Evolutionary conservation across 2,113 vertebrate species (phyloP), one percentile per base, ranked within the genome.

Genomic region (Sterna hirundo): DNA sequence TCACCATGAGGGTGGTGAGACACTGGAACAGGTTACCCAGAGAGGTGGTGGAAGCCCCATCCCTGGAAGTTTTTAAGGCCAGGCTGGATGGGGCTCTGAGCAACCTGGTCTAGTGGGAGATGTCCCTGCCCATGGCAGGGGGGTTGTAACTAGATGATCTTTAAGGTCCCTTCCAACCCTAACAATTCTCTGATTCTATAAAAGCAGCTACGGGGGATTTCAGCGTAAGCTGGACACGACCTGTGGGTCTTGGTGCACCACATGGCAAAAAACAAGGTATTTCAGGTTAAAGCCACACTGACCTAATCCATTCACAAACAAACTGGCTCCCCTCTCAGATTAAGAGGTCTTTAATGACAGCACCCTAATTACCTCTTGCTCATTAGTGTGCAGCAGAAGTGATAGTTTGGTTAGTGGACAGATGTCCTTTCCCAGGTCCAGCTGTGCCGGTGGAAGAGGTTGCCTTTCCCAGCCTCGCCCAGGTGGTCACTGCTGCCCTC

Each of bases 181-280:
- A 46, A 46, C 44, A 19, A 46, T 46, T 46, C 44, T 46, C 19
- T 46, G 18, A 19, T 46, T 19, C 44, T 46, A 46, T 46, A 46
- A 58, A 65, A 90, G 55, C 54, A 88, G 22, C 29, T 65, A 9
- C 0, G 1, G 38, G 20, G 16, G 51, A 77, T 90, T 88, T 75
- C 65, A 65, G 13, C 0, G 3, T 16, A 25, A 9, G 15, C 65
- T 47, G 57, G 44, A 22, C 60, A 44, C 0, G 38, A 25, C 27
- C 49, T 74, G 20, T 2, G 3, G 55, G 14, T 60, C 83, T 54
- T 34, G 44, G 38, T 72, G 30, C 42, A 17, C 21, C 57, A 40
- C 47, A 65, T 1, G 0, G 25, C 20, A 34, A 46, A 19, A 5
- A 44, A 29, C 0, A 0, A 72, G 40, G 9, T 27, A 58, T 14